Evolutionary conservation across 2,888 invertebrate species (phyloP), one percentile per base, ranked within the genome.

Genomic region (Resseliella maxima): DNA sequence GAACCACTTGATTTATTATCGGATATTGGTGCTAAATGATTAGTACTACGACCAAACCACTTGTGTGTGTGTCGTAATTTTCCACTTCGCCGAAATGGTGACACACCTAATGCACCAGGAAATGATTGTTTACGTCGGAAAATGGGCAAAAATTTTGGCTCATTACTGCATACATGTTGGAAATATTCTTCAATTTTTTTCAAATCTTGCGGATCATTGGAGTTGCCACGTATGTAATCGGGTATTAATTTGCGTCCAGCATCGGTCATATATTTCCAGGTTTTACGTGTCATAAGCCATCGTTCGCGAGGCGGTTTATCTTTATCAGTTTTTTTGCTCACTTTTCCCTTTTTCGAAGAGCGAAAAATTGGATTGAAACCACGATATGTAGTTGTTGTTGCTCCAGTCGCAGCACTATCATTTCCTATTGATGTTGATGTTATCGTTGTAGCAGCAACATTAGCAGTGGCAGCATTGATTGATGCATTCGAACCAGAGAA

Each of bases 231-330:
- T n/a, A 83, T 83, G 38, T 83, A 83, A 86, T 96, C 96, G n/a
- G 97, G 97, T 87, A 97, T 94, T 86, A 97, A 92, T 89, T 95
- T 95, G 87, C 96, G 94, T 83, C 97, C 97, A 45, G 96, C 96
- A 89, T 97, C 97, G n/a, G 96, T 94, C 97, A 97, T 97, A 91
- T 97, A 97, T 89, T 96, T 93, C 97, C 97, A 97, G 85, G 97
- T 97, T 92, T 97, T 97, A 87, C 97, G 92, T 83, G 97, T 97
- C 87, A 97, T 92, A 87, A 97, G 92, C 97, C 97, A 97, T 90
- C 97, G 93, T 91, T 97, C 97, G 89, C 95, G 95, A 86, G 90
- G 90, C 0, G 93, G 86, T 46, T 50, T 59, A 38, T 83, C 83
- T n/a, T 83, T 83, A n/a, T 83, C 86, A 21, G 36, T 36, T 86